Base-by-base conservation (phyloP, 2,797 vertebrate genomes). In the Acridotheres tristis region DNA sequence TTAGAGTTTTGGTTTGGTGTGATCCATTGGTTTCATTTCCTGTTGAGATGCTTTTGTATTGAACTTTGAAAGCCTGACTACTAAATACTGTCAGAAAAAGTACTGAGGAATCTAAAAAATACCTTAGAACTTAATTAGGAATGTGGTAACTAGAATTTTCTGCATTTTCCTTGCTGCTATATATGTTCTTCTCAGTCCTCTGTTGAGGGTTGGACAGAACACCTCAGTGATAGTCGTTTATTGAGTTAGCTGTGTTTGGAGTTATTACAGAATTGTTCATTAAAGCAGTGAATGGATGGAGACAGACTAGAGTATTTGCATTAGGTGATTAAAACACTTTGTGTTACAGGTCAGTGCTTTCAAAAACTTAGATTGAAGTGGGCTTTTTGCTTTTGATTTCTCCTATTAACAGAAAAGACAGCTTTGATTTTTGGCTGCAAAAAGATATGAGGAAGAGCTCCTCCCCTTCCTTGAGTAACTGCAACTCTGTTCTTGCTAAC, bases 371-470 rank as follows among this genome's bases (percentile, higher is more conserved):
- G 45, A 42, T 81, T 92, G 94, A 97, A 93, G 68, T 84, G 76
- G 66, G 58, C 29, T 80, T 67, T 85, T 79, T 79, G 14, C 7
- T 88, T 96, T 96, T 93, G 80, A 96, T 96, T 92, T 92, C 58
- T 95, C 92, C 96, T 89, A 81, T 95, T 97, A 95, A 96, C 98
- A 98, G 98, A 98, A 98, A 98, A 99, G 98, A 98, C 98, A 98
- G 98, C 98, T 98, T 98, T 98, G 98, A 98, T 98, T 99, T 99
- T 98, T 98, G 98, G 98, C 98, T 98, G 98, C 98, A 98, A 97
- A 98, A 98, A 99, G 99, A 99, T 99, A 99, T 99, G 99, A 99
- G 99, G 99, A 99, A 99, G 99, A 99, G 99, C 96, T 98, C 98
- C 98, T 99, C 99, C 98, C 98, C 98, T 98, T 99, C 99, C 98